phyloP scores from a whole-genome alignment of 2,888 invertebrate species.

The Pollenia amentaria region DNA sequence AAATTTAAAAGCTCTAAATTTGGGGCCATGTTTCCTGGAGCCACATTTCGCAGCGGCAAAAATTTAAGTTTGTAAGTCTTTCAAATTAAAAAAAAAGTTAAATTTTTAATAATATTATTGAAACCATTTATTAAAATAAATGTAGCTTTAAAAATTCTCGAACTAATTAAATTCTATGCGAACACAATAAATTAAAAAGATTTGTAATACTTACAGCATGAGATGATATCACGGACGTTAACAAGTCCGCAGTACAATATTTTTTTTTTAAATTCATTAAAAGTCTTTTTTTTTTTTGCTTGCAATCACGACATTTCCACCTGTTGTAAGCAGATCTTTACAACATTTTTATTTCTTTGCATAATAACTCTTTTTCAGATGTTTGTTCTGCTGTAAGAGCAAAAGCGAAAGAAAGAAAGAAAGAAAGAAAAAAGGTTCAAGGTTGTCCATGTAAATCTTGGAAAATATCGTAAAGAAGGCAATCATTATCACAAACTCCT shows the following conservation, averaged over 20 bases:
- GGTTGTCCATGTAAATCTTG: conserved; percentile 71
- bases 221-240: background rate
- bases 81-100: too few relatives aligned
- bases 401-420: background rate
- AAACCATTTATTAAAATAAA: too few relatives aligned
- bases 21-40: too few relatives aligned
- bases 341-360: conserved; percentile 52
- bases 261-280: conserved; percentile 21
- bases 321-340: conserved; percentile 50
- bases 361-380: conserved; percentile 42
- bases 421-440: conserved; percentile 71
- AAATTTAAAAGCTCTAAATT: too few relatives aligned
- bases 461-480: conserved; percentile 45
- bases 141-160: too few relatives aligned
- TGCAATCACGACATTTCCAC: conserved; percentile 55
- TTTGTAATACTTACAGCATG: background rate
- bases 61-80: too few relatives aligned
- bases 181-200: background rate
- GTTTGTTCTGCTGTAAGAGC: conserved; percentile 8
- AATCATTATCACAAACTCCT: conserved; percentile 29
- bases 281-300: conserved; percentile 9
- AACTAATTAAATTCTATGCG: background rate
- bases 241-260: conserved; percentile 26
- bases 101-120: too few relatives aligned
- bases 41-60: too few relatives aligned